Conservation (phyloP, 1,140 invertebrate genomes). For the Drosophila bocki region DNA sequence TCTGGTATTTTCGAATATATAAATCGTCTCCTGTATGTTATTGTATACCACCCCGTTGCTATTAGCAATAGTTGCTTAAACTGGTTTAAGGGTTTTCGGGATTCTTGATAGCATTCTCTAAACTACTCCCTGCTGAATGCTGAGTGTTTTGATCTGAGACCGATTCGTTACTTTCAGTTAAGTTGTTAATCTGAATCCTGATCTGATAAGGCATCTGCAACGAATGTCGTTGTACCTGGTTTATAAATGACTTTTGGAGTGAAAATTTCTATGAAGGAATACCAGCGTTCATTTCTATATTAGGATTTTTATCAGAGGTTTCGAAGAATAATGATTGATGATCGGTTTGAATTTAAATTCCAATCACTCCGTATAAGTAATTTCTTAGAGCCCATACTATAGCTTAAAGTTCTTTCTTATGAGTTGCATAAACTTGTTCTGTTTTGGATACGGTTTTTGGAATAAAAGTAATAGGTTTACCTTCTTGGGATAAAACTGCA, state of each 20-base stretch:
- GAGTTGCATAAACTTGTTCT: neutral
- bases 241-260: too few species aligned
- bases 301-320: neutral
- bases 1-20: neutral
- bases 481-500: too few species aligned
- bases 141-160: too few species aligned
- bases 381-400: neutral
- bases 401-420: neutral
- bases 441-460: too few species aligned
- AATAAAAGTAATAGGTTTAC: too few species aligned
- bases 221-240: too few species aligned
- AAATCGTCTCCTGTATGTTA: neutral
- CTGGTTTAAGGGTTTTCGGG: constrained; percentile 4
- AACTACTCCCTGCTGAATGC: too few species aligned
- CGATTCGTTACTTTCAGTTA: too few species aligned
- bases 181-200: too few species aligned
- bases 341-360: constrained; percentile 1
- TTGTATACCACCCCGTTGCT: constrained; percentile 2
- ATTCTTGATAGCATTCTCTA: neutral
- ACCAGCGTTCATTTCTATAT: constrained; percentile 2
- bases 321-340: neutral
- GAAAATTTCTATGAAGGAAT: neutral
- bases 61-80: constrained; percentile 7
- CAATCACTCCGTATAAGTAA: neutral
- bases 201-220: too few species aligned